Percentiles rank a stretch among this genome's conserved stretches.
phyloP scores from a whole-genome alignment of 2,797 vertebrate genomes.

The Apogon hyalosoma region DNA sequence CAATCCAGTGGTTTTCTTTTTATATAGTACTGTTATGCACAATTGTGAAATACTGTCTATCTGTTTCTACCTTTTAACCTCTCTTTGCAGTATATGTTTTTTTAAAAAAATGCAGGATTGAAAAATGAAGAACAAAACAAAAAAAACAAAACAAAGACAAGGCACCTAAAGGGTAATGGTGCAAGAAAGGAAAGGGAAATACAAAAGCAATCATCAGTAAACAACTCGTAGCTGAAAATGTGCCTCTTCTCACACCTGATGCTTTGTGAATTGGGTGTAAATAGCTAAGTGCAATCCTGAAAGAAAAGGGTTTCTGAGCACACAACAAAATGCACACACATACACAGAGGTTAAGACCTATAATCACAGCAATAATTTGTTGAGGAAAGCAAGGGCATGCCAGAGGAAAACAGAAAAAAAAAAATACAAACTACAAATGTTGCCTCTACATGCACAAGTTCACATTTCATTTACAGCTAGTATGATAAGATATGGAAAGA shows the following conservation, averaged over 20 bases:
- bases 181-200: slow-evolving; percentile 13
- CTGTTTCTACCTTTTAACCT: too few species aligned
- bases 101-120: background rate
- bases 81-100: too few species aligned
- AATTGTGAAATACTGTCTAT: too few species aligned
- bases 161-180: background rate
- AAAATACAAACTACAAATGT: slow-evolving; percentile 33
- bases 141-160: background rate
- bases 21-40: too few species aligned
- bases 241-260: slow-evolving; percentile 35
- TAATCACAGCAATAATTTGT: slow-evolving; percentile 44
- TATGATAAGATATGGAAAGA: slow-evolving; percentile 25
- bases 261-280: slow-evolving; percentile 42
- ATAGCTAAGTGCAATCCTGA: slow-evolving; percentile 18
- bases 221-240: slow-evolving; percentile 6
- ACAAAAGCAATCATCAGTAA: slow-evolving; percentile 17
- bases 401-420: slow-evolving; percentile 23
- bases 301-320: slow-evolving; percentile 15
- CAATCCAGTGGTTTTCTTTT: too few species aligned
- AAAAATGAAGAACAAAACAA: slow-evolving; percentile 4
- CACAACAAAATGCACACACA: slow-evolving; percentile 3
- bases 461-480: slow-evolving; percentile 57
- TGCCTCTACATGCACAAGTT: slow-evolving; percentile 21
- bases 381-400: slow-evolving; percentile 3
- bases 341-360: slow-evolving; percentile 29